These are phyloP conservation scores for Sarcophaga rosellei DNA, from an alignment of 2,888 invertebrate genomes.

Conservation along the genomic window DNA sequence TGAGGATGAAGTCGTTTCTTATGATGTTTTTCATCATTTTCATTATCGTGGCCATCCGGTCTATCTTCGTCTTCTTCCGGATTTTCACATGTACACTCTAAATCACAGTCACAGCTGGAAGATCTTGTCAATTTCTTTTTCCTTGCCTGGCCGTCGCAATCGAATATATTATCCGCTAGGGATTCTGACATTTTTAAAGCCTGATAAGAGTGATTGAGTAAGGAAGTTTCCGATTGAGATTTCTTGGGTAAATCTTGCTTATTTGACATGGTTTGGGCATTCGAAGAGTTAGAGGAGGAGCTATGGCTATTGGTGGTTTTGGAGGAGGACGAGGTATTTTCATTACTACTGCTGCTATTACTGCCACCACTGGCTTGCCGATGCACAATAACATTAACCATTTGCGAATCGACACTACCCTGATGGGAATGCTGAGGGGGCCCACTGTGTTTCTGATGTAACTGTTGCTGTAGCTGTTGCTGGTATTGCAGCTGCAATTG, in stretches of 20 bases:
- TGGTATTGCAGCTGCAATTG: constrained; percentile 64
- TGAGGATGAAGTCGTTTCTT: constrained; percentile 65
- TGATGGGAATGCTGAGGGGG: constrained; percentile 65
- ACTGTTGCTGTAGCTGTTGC: constrained; percentile 42
- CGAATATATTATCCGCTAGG: constrained; percentile 59
- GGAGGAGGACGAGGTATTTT: constrained; percentile 45
- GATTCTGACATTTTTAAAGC: constrained; percentile 72
- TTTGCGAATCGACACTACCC: constrained; percentile 74
- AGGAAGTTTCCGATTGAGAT: constrained; percentile 75
- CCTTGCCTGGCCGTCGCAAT: constrained; percentile 12
- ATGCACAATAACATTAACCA: constrained; percentile 77
- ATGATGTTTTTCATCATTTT: constrained; percentile 61
- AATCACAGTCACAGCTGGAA: constrained; percentile 76
- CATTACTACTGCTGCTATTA: constrained; percentile 56
- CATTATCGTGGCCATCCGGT: constrained; percentile 13
- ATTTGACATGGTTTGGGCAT: not conserved
- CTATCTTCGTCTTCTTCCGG: constrained; percentile 21
- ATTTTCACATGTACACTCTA: constrained; percentile 75
- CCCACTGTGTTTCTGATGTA: constrained; percentile 33
- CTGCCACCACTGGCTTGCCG: constrained; percentile 73
- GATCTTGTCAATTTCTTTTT: constrained; percentile 69
- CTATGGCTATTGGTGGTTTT: constrained; percentile 29
- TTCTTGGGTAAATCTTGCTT: constrained; percentile 60
- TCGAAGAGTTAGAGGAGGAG: constrained; percentile 11
- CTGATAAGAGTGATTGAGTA: constrained; percentile 78